phyloP scores from a whole-genome alignment of 2,113 vertebrate species.

The Chloropsis cyanopogon region DNA sequence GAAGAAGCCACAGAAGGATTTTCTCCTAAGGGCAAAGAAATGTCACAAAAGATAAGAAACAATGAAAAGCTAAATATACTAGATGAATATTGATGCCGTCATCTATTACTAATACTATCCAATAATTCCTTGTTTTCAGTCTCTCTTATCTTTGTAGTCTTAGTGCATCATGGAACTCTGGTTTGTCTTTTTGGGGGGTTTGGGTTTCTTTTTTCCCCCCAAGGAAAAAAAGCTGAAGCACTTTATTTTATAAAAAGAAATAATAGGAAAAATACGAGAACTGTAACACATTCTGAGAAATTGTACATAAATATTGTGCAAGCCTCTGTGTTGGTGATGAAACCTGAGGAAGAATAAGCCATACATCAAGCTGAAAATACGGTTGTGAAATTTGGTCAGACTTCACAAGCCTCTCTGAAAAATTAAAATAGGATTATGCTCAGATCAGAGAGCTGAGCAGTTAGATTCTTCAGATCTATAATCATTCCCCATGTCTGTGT shows the following conservation, averaged over 20 bases:
- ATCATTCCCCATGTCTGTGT: neutral
- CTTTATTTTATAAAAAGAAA: neutral
- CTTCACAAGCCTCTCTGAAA: neutral
- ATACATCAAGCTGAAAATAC: neutral
- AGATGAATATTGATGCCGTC: neutral
- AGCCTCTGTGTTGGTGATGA: neutral
- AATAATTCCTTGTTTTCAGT: neutral
- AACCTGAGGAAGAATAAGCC: neutral
- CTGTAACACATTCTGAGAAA: neutral
- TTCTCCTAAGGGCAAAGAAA: conserved; percentile 81
- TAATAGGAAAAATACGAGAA: neutral
- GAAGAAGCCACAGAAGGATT: conserved; percentile 94
- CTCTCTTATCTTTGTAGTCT: neutral
- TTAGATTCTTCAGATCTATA: neutral
- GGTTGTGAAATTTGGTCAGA: neutral
- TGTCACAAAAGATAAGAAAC: neutral
- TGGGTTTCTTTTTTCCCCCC: accelerated
- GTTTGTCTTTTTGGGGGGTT: neutral
- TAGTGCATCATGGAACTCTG: neutral
- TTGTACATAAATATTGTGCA: neutral
- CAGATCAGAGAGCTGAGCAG: neutral
- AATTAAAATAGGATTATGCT: neutral
- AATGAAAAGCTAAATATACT: neutral
- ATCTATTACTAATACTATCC: neutral
- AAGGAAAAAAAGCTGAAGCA: neutral